Evolutionary conservation across 1,140 invertebrate species (phyloP), one percentile per base, ranked within the genome.

Genomic region (Sinella curviseta): DNA sequence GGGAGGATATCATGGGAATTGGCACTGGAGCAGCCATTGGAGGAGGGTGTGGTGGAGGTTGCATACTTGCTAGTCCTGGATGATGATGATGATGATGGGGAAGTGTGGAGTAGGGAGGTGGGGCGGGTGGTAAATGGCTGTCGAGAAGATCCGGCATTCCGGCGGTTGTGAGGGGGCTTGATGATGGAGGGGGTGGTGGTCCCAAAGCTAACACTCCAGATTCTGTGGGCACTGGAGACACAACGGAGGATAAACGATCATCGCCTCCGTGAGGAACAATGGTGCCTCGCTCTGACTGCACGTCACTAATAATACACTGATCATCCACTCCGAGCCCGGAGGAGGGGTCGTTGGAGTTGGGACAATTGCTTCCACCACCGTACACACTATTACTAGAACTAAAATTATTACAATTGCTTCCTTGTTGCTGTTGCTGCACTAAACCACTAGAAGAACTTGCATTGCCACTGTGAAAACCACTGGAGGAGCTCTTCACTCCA

Each of bases 381-480:
- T 48, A 20, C 20, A 48, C 39, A 48, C 39, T 48, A 48, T 20
- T 48, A 26, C 57, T 26, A 48, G 39, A 48, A 60, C 57, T 60
- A 60, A 4, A 26, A 60, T 60, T 60, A 26, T 26, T 60, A 26
- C 17, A 48, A 48, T 17, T 48, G 39, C 4, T 48, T 4, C 39
- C 17, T 48, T 48, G 17, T 17, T 48, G 57, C 57, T n/a, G 39
- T 60, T 60, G 57, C 24, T 60, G 57, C 57, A 60, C 12, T 48
- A 48, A 8, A 8, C 3, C 57, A 60, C 57, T 60, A n/a, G 57
- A 60, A 12, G 14, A 60, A 70, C 65, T 70, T 33, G 65, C 65
- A 70, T 33, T 70, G 65, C 65, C 65, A 70, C 65, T 70, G 65
- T 30, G 30, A 33, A 70, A 70, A 70, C 28, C 65, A 16, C 16